Conservation (phyloP, 2,888 invertebrate species). For the Lasioglossum leucozonium region DNA sequence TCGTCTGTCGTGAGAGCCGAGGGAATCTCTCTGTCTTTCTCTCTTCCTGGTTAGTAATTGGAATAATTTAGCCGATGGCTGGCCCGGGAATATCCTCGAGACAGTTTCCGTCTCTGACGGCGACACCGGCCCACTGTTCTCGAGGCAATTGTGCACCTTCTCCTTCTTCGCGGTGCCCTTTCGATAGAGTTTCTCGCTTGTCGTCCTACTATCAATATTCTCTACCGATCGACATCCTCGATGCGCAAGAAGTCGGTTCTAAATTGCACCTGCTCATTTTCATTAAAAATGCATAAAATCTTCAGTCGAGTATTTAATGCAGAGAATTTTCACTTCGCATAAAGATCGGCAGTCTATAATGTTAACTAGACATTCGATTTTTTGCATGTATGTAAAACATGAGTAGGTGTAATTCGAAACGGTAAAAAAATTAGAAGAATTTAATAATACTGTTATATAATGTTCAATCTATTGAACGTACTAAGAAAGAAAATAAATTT, state of each 20-base stretch:
- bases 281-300: too few relatives aligned
- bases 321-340: too few relatives aligned
- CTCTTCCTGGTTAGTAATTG: conserved; percentile 6
- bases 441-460: too few relatives aligned
- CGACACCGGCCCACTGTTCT: neutral
- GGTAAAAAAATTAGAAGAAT: too few relatives aligned
- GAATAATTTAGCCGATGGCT: conserved; percentile 26
- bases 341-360: too few relatives aligned
- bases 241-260: neutral
- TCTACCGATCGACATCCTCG: too few relatives aligned
- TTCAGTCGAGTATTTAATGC: neutral
- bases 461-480: too few relatives aligned
- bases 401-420: too few relatives aligned
- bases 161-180: neutral
- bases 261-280: neutral
- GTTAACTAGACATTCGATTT: too few relatives aligned
- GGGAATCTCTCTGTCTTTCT: neutral
- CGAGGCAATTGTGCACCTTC: neutral
- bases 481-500: too few relatives aligned
- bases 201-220: neutral
- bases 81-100: conserved; percentile 8
- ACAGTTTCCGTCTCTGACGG: conserved; percentile 2
- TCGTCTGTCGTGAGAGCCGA: neutral
- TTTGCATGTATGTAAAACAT: too few relatives aligned
- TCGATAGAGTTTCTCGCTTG: neutral